phyloP scores from a whole-genome alignment of 2,797 vertebrate genomes.

The Enteromius mattozi region DNA sequence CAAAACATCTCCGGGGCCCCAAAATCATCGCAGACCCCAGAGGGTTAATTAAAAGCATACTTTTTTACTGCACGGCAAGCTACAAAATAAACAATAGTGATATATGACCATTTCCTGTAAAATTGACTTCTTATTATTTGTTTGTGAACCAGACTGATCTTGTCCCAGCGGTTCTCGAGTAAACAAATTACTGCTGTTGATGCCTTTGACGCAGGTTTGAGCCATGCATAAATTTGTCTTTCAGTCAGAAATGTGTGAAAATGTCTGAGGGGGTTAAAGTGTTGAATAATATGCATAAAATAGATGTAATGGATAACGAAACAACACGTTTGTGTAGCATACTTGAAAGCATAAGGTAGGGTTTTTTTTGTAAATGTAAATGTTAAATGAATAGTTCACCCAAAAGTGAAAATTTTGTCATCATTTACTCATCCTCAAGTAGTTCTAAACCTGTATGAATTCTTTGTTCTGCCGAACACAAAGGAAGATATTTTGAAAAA shows the following conservation, averaged over 20 bases:
- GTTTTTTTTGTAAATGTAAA: no score
- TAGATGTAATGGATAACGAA: neutral
- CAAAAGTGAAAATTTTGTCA: no score
- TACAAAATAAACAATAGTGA: neutral
- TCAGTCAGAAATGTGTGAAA: neutral
- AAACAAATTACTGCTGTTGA: neutral
- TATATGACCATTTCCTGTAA: neutral
- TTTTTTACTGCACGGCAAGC: neutral
- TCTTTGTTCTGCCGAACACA: no score
- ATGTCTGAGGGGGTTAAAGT: neutral
- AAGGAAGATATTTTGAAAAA: no score
- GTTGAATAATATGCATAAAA: neutral
- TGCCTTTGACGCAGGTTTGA: neutral
- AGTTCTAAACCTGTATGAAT: no score
- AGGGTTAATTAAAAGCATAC: neutral
- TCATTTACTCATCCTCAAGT: no score
- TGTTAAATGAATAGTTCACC: no score
- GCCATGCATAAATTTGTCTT: neutral
- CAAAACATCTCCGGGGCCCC: no score
- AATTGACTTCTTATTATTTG: neutral
- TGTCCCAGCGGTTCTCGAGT: neutral
- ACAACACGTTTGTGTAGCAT: neutral
- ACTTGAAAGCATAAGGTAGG: neutral
- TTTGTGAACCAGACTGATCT: neutral
- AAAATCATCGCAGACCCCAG: no score